Conservation (phyloP, 2,888 invertebrate species). For the Pseudococcus longispinus region DNA sequence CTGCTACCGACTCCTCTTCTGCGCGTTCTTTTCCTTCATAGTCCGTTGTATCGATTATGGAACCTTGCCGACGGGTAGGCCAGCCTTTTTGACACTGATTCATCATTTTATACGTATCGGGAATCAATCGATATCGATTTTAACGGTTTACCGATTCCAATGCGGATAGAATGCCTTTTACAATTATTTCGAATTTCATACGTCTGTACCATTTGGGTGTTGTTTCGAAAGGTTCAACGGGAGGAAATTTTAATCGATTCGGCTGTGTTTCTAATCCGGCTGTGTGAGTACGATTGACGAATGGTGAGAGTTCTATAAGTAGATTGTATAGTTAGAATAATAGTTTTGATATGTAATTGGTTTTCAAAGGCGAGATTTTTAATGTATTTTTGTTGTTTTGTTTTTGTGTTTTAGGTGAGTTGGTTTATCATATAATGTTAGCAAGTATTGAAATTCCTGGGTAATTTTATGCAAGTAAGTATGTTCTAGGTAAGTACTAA, state of each 20-base stretch:
- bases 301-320: not conserved
- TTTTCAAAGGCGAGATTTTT: not conserved
- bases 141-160: not conserved
- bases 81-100: constrained; percentile 43
- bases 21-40: not conserved
- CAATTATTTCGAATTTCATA: not conserved
- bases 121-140: constrained; percentile 35
- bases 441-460: not conserved
- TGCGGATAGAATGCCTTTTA: not conserved
- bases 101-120: constrained; percentile 36
- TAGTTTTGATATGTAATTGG: not conserved
- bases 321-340: no score
- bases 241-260: not conserved
- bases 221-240: not conserved
- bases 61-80: constrained; percentile 54
- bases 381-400: not conserved
- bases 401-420: constrained; percentile 4
- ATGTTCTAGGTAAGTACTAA: not conserved
- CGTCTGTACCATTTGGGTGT: not conserved
- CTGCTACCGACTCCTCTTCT: not conserved
- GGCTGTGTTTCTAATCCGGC: not conserved
- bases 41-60: constrained; percentile 2
- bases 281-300: not conserved
- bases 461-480: not conserved
- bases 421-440: not conserved